phyloP scores from a whole-genome alignment of 2,113 vertebrate species.

The Eulacestoma nigropectus region DNA sequence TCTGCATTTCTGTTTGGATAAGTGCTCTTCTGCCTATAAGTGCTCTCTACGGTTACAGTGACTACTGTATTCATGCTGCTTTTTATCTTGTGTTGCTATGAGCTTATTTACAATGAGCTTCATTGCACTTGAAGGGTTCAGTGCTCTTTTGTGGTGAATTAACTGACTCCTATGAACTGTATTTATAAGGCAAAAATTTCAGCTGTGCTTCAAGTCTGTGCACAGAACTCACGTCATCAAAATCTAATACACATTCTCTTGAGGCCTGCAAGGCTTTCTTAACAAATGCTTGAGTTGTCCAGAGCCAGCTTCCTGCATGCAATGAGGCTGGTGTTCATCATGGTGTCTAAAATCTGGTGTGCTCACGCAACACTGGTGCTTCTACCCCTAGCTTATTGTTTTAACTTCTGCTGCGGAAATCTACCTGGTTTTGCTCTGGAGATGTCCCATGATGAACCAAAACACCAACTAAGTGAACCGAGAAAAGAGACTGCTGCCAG shows the following conservation, averaged over 20 bases:
- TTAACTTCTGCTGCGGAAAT: not conserved
- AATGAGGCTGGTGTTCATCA: not conserved
- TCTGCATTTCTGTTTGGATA: not conserved
- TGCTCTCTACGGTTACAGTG: not conserved
- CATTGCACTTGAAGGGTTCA: not conserved
- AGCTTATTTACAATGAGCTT: not conserved
- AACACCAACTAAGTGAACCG: not conserved
- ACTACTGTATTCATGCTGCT: not conserved
- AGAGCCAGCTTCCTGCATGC: not conserved
- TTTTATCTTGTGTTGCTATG: not conserved
- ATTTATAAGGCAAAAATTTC: not conserved
- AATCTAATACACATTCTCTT: not conserved
- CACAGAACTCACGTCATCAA: accelerated
- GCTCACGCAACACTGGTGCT: not conserved
- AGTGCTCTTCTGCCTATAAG: not conserved
- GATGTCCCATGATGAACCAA: not conserved
- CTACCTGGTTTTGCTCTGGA: not conserved
- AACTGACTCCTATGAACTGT: not conserved
- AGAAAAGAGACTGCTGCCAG: not conserved
- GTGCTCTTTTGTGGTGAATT: not conserved
- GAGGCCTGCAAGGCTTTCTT: not conserved
- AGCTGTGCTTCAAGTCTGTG: not conserved
- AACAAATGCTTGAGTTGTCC: not conserved
- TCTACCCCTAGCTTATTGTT: not conserved
- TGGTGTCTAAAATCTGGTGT: not conserved